Evolutionary conservation across 2,888 invertebrate genomes (phyloP).

Genomic region (Eupithecia vulgata): DNA sequence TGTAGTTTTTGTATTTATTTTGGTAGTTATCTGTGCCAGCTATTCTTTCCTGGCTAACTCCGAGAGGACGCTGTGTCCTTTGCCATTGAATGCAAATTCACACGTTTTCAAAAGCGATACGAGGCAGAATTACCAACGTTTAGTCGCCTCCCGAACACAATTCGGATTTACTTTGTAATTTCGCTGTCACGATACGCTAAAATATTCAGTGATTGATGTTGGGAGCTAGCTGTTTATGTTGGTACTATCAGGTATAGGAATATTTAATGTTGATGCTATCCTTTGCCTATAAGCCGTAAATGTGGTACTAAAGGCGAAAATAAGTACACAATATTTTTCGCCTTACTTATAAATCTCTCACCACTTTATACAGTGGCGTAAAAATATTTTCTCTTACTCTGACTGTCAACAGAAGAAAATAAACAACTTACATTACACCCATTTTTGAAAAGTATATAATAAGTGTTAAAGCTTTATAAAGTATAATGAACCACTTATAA

Average conservation of each 20-base stretch:
- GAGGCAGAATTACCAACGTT: constrained; percentile 80
- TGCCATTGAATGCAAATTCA: constrained; percentile 83
- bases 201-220: constrained; percentile 42
- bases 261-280: neutral
- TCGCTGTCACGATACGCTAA: constrained; percentile 59
- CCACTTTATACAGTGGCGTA: neutral
- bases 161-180: constrained; percentile 72
- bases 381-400: neutral
- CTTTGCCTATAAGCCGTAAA: neutral
- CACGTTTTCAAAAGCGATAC: constrained; percentile 77
- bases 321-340: too few species aligned
- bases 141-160: constrained; percentile 82
- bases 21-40: neutral
- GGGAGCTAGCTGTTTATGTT: constrained; percentile 44
- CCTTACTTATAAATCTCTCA: neutral
- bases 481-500: too few species aligned
- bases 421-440: too few species aligned
- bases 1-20: neutral
- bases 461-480: too few species aligned
- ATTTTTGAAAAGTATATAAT: too few species aligned
- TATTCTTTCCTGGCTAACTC: constrained; percentile 15
- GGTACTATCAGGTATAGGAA: neutral
- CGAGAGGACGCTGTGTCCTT: constrained; percentile 60
- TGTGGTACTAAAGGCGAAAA: neutral
- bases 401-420: neutral